Percentiles rank a stretch among this genome's conserved stretches.
phyloP scores from a whole-genome alignment of 2,888 invertebrate genomes.

The Mythimna loreyi region DNA sequence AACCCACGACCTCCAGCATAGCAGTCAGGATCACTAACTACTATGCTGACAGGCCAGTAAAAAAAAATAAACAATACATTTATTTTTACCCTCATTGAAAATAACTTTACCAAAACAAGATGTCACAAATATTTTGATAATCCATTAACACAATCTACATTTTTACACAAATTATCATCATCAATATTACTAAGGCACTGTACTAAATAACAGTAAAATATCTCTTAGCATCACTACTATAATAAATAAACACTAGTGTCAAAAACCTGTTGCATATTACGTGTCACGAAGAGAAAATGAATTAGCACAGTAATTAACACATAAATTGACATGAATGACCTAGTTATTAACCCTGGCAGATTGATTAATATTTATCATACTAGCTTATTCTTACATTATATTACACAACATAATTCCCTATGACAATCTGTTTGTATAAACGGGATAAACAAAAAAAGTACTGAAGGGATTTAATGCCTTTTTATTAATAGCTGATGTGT shows the following conservation, averaged over 20 bases:
- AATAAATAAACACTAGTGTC: constrained; percentile 29
- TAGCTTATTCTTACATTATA: not conserved
- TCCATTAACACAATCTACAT: constrained; percentile 1
- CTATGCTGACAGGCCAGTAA: too few species aligned
- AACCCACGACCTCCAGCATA: too few species aligned
- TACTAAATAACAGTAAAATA: constrained; percentile 30
- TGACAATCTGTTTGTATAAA: too few species aligned
- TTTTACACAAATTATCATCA: constrained; percentile 3
- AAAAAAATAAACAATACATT: not conserved
- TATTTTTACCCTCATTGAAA: not conserved
- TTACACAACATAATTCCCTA: not conserved
- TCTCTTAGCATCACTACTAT: constrained; percentile 34
- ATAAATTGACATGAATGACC: constrained; percentile 43
- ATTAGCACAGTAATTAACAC: constrained; percentile 43
- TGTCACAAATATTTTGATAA: not conserved
- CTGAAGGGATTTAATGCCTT: too few species aligned
- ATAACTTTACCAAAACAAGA: not conserved
- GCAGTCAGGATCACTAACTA: too few species aligned
- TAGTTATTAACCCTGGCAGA: constrained; percentile 39
- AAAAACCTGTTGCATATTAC: constrained; percentile 47
- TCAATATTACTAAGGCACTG: not conserved
- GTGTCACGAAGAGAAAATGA: constrained; percentile 34
- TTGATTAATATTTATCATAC: constrained; percentile 33
- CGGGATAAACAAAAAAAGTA: too few species aligned
- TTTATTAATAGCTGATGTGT: too few species aligned